Percentiles rank a stretch among this genome's conserved stretches.
Conservation (phyloP, 2,888 invertebrate species). For the Drosophila tripunctata region DNA sequence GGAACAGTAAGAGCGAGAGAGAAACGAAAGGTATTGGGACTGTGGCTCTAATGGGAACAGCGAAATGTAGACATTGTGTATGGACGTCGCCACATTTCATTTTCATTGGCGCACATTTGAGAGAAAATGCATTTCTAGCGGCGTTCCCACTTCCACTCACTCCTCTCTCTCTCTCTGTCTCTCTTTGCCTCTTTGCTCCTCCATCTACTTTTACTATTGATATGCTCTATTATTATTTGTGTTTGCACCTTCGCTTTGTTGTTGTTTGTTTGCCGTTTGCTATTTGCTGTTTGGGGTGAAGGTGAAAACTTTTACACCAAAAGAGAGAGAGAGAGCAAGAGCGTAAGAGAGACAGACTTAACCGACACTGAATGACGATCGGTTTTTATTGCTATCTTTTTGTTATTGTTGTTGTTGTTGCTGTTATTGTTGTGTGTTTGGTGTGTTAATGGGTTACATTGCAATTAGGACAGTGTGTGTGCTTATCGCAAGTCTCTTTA, state of each 20-base stretch:
- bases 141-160: conserved; percentile 3
- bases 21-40: neutral
- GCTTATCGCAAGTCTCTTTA: conserved; percentile 35
- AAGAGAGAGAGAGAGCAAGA: conserved; percentile 18
- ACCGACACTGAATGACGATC: conserved; percentile 61
- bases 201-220: conserved; percentile 20
- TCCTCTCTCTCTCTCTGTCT: neutral
- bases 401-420: conserved; percentile 11
- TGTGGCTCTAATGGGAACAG: conserved; percentile 54
- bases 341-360: conserved; percentile 20
- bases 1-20: neutral
- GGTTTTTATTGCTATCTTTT: conserved; percentile 22
- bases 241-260: conserved; percentile 35
- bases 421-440: conserved; percentile 29
- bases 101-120: conserved; percentile 52
- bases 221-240: conserved; percentile 51
- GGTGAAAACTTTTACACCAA: conserved; percentile 66
- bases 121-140: conserved; percentile 48
- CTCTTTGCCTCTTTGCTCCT: neutral
- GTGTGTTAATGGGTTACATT: conserved; percentile 76
- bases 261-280: conserved; percentile 31
- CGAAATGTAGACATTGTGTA: conserved; percentile 53
- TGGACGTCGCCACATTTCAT: conserved; percentile 52
- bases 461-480: conserved; percentile 71
- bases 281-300: conserved; percentile 75